Evolutionary conservation across 2,797 vertebrate species (phyloP).

Genomic region (Hyperoplus immaculatus): DNA sequence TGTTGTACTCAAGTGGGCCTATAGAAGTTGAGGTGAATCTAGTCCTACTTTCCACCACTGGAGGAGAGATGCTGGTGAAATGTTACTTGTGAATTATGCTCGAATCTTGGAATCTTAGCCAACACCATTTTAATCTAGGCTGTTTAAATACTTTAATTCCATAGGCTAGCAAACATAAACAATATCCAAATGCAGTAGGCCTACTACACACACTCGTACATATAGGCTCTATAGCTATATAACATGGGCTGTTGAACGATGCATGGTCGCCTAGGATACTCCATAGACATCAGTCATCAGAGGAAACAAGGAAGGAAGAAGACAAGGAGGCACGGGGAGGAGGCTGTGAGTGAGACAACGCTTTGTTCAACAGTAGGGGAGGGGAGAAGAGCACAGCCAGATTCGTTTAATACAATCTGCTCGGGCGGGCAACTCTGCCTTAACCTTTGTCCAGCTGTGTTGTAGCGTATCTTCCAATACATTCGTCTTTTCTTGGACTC

Average conservation of each 20-base stretch:
- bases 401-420: slow-evolving; percentile 28
- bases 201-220: neutral
- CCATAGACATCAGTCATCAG: neutral
- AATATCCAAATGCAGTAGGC: neutral
- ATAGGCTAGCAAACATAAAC: neutral
- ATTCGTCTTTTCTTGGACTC: slow-evolving; percentile 43
- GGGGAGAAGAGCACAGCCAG: slow-evolving; percentile 49
- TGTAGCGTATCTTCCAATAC: neutral
- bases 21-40: neutral
- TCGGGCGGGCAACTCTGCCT: slow-evolving; percentile 13
- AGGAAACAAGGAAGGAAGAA: slow-evolving; percentile 45
- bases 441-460: slow-evolving; percentile 4
- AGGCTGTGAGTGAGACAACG: slow-evolving; percentile 57
- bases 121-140: neutral
- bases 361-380: slow-evolving; percentile 81
- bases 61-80: neutral
- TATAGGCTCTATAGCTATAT: too few species aligned
- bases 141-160: neutral
- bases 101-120: too few species aligned
- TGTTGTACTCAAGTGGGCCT: neutral
- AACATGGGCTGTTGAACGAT: neutral
- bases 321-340: slow-evolving; percentile 36
- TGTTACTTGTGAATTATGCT: neutral
- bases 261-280: neutral
- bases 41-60: neutral